These are phyloP conservation scores for Porites cylindrica DNA, from an alignment of 92 coral and sea anemone species.

Conservation along the genomic window DNA sequence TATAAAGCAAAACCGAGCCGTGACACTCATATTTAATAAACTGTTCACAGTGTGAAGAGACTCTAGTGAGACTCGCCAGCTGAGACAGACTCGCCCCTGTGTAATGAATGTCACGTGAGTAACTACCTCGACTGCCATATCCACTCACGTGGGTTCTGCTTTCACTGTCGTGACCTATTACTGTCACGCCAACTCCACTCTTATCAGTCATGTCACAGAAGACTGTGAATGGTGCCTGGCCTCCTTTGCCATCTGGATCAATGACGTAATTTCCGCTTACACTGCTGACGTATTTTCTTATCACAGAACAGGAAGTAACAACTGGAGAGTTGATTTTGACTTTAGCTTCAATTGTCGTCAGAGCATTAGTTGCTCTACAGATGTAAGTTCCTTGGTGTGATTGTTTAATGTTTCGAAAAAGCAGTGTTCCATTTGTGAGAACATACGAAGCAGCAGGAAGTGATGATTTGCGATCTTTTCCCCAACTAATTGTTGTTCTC, in stretches of 20 bases:
- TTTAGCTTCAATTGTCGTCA: slow-evolving; percentile 34
- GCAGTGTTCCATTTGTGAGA: slow-evolving; percentile 45
- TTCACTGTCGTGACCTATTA: too few species aligned
- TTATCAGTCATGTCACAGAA: slow-evolving; percentile 55
- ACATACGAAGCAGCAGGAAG: neutral
- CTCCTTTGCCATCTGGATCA: slow-evolving; percentile 14
- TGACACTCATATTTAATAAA: slow-evolving; percentile 55
- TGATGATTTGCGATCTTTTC: neutral
- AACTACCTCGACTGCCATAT: neutral
- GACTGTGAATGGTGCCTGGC: slow-evolving; percentile 26
- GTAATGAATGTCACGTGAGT: slow-evolving; percentile 34
- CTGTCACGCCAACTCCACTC: neutral
- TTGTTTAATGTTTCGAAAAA: neutral
- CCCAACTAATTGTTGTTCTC: neutral
- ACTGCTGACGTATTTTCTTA: neutral
- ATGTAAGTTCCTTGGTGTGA: slow-evolving; percentile 49
- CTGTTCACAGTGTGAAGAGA: slow-evolving; percentile 57
- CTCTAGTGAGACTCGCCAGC: slow-evolving; percentile 49
- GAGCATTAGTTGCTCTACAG: slow-evolving; percentile 56
- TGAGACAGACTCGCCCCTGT: slow-evolving; percentile 47
- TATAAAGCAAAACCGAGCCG: neutral
- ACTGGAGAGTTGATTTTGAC: slow-evolving; percentile 3
- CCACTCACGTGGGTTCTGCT: too few species aligned
- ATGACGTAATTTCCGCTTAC: slow-evolving; percentile 31
- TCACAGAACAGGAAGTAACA: slow-evolving; percentile 16